phyloP scores from a whole-genome alignment of 2,113 vertebrate genomes.

The Mohoua ochrocephala region DNA sequence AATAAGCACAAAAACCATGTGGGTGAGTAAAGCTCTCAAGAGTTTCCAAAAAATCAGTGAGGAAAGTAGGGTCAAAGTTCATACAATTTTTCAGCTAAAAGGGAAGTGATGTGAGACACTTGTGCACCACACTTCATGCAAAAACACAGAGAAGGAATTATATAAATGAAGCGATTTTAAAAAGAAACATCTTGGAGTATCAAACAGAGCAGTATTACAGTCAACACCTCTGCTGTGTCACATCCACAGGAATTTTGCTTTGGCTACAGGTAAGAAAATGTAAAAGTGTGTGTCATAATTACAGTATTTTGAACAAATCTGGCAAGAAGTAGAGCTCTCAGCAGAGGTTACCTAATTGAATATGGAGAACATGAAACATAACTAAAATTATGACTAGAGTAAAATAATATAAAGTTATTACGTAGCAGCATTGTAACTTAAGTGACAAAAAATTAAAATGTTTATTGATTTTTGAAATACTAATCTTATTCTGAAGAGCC shows the following conservation, averaged over 20 bases:
- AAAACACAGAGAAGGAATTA: neutral
- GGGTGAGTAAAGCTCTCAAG: neutral
- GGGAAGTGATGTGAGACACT: neutral
- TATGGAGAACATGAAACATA: neutral
- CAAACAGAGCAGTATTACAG: neutral
- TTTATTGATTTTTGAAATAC: neutral
- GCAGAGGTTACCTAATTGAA: neutral
- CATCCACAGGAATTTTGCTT: neutral
- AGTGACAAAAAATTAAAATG: neutral
- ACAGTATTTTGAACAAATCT: neutral
- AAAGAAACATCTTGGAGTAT: neutral
- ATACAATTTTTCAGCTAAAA: neutral
- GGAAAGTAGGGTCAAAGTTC: neutral
- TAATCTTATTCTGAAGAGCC: neutral
- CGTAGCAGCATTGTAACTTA: neutral
- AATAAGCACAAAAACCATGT: neutral
- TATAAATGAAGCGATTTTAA: neutral
- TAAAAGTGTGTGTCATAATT: neutral
- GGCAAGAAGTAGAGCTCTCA: neutral
- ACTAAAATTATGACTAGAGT: neutral
- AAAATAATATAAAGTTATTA: neutral
- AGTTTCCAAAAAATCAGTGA: neutral
- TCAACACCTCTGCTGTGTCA: neutral
- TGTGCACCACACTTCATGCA: rapidly evolving
- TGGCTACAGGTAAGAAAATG: neutral